Conservation (phyloP, 2,797 vertebrate genomes). For the Squalus acanthias region DNA sequence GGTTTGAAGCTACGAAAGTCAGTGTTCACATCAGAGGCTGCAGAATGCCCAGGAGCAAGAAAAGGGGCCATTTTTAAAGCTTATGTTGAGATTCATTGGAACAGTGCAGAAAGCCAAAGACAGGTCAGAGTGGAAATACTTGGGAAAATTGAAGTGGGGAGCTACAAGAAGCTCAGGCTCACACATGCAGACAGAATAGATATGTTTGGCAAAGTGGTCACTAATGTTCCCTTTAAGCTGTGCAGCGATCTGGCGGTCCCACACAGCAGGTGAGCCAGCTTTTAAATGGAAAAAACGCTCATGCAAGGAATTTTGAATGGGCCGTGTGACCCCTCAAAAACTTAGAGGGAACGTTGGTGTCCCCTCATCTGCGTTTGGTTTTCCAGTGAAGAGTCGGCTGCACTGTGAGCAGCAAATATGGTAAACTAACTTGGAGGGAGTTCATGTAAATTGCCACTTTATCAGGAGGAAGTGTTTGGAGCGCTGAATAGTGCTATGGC, state of each 20-base stretch:
- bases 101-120: neutral
- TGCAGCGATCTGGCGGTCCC: no score
- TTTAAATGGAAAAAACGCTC: no score
- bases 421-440: neutral
- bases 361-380: neutral
- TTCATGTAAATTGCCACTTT: neutral
- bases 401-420: neutral
- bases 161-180: neutral
- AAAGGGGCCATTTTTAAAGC: neutral
- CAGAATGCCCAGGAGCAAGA: neutral
- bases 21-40: neutral
- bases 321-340: no score
- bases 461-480: neutral
- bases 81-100: neutral
- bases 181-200: neutral
- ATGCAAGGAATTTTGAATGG: no score
- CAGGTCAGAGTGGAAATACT: neutral
- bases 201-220: neutral
- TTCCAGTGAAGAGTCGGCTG: neutral
- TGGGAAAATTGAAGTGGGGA: neutral
- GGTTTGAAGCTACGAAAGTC: neutral
- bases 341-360: no score
- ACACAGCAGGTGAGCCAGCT: no score
- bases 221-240: no score
- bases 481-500: neutral